Conservation (phyloP, 2,797 vertebrate genomes). For the Molossus molossus region DNA sequence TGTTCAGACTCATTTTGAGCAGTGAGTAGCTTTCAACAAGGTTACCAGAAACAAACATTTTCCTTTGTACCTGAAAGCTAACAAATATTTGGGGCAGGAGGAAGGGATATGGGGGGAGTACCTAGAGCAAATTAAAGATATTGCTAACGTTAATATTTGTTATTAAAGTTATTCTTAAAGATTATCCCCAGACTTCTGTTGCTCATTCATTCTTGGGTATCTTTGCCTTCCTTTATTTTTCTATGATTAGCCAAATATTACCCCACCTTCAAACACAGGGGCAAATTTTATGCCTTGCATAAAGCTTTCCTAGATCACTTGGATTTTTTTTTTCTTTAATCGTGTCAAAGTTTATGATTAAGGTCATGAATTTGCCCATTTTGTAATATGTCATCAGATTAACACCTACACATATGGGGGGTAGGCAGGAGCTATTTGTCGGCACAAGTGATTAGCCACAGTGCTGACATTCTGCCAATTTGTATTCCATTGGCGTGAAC, state of each 20-base stretch:
- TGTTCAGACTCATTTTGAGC: background rate
- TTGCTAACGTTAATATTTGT: background rate
- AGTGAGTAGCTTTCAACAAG: conserved; percentile 38
- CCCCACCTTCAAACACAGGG: background rate
- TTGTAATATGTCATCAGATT: background rate
- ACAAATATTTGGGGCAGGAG: background rate
- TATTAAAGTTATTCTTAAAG: conserved; percentile 49
- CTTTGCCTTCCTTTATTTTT: background rate
- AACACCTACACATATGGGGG: background rate
- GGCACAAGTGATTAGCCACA: background rate
- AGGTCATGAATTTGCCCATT: background rate
- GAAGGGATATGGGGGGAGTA: background rate
- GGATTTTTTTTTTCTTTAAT: background rate
- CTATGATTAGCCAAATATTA: background rate
- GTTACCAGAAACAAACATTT: background rate
- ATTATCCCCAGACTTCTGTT: background rate
- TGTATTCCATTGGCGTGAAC: background rate
- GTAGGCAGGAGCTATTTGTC: background rate
- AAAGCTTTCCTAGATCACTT: background rate
- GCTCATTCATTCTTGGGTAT: background rate
- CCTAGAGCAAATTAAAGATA: background rate
- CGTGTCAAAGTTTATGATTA: background rate
- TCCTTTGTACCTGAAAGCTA: background rate
- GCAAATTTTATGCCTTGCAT: background rate
- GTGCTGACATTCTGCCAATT: background rate